These are phyloP conservation scores for Amiota mariae DNA, from an alignment of 2,888 invertebrate genomes.

Conservation along the genomic window DNA sequence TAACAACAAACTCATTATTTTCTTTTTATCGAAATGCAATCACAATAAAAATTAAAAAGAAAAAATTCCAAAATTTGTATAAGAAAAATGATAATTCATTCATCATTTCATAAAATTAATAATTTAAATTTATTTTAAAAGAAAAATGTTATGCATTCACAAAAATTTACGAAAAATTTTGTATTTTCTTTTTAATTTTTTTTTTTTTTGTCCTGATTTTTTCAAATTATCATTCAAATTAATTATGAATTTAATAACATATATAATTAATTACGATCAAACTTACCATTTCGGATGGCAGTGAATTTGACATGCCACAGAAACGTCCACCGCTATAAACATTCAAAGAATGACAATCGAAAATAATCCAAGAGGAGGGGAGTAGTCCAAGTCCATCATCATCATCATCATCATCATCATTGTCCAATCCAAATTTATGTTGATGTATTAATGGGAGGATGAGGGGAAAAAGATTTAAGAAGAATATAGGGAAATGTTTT, in stretches of 20 bases:
- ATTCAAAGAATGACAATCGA: background rate
- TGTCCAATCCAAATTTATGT: no score
- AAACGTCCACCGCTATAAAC: conserved; percentile 72
- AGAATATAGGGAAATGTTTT: no score
- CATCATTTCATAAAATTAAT: no score
- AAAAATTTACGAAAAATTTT: conserved; percentile 33
- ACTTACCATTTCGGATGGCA: conserved; percentile 74
- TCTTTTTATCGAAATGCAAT: background rate
- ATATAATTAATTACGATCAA: conserved; percentile 47
- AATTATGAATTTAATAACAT: conserved; percentile 30
- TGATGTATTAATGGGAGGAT: no score
- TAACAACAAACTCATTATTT: background rate
- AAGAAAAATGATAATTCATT: no score
- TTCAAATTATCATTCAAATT: conserved; percentile 10
- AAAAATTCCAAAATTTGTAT: no score
- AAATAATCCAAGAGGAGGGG: no score
- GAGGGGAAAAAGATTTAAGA: no score
- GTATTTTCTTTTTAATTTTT: conserved; percentile 8
- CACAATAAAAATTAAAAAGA: conserved; percentile 2
- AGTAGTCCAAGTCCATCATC: no score
- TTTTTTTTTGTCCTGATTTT: conserved; percentile 19
- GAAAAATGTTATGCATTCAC: conserved; percentile 30
- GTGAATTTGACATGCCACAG: conserved; percentile 74
- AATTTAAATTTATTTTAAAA: no score
- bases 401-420: no score